phyloP scores from a whole-genome alignment of 2,888 invertebrate species.

The Desoria tigrina region DNA sequence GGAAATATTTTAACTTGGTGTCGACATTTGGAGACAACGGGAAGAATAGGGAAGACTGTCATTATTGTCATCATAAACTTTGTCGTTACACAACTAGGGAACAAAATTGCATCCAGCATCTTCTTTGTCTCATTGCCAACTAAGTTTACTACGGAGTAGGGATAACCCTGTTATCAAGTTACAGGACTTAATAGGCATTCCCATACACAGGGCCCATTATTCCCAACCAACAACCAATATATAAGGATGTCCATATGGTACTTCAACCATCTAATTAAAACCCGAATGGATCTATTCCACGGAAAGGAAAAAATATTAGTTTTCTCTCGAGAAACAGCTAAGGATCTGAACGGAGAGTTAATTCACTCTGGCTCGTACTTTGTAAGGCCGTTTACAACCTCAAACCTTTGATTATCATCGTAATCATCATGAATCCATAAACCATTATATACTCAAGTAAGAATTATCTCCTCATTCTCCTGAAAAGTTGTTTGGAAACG shows the following conservation, averaged over 20 bases:
- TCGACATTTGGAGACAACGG: constrained; percentile 41
- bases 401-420: constrained; percentile 19
- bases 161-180: neutral
- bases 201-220: too few species aligned
- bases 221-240: too few species aligned
- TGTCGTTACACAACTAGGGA: constrained; percentile 20
- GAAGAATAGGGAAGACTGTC: constrained; percentile 36
- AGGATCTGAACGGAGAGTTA: neutral
- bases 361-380: neutral
- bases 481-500: constrained; percentile 15
- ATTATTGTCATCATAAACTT: constrained; percentile 48
- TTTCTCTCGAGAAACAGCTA: neutral
- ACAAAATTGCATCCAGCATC: constrained; percentile 30
- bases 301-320: neutral
- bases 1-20: constrained; percentile 42
- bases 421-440: constrained; percentile 20
- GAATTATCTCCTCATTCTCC: neutral
- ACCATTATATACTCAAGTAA: constrained; percentile 14
- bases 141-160: neutral
- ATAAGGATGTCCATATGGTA: too few species aligned
- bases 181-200: neutral
- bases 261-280: constrained; percentile 8
- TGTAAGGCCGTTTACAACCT: constrained; percentile 8
- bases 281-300: neutral
- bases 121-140: constrained; percentile 21